phyloP scores from a whole-genome alignment of 1,140 invertebrate genomes.

The Heliothis virescens region DNA sequence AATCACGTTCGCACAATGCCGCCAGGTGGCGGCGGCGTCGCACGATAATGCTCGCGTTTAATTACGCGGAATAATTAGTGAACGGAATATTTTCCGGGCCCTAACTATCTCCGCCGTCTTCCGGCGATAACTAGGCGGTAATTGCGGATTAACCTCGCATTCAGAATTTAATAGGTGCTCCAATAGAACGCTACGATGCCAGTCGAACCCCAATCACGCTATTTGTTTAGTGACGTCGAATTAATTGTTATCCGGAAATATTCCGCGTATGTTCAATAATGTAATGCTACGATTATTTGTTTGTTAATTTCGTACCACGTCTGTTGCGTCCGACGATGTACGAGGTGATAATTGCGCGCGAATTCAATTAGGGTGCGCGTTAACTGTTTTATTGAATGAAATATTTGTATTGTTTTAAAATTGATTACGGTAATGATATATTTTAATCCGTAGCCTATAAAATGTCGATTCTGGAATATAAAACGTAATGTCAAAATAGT shows the following conservation, averaged over 20 bases:
- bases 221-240: constrained; percentile 80
- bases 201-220: constrained; percentile 76
- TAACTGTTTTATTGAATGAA: constrained; percentile 35
- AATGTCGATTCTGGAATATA: not conserved
- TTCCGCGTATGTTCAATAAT: constrained; percentile 48
- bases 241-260: constrained; percentile 77
- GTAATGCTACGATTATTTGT: constrained; percentile 42
- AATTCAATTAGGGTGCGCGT: constrained; percentile 29
- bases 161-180: constrained; percentile 84
- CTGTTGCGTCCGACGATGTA: constrained; percentile 19
- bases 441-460: not conserved
- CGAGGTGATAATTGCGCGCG: constrained; percentile 37
- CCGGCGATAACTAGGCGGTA: constrained; percentile 86
- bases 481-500: not conserved
- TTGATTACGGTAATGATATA: constrained; percentile 9
- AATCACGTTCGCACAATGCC: constrained; percentile 83
- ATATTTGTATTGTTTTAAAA: constrained; percentile 28
- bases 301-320: constrained; percentile 39
- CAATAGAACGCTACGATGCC: constrained; percentile 65
- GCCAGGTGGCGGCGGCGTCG: constrained; percentile 81
- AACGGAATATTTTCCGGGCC: constrained; percentile 85
- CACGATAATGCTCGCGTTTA: constrained; percentile 85
- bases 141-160: constrained; percentile 86
- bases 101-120: constrained; percentile 86
- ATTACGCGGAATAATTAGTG: constrained; percentile 86